Percentiles rank a stretch among this genome's conserved stretches.
These are phyloP conservation scores for Neodiprion virginianus DNA, from an alignment of 1,140 invertebrate species.

Conservation along the genomic window DNA sequence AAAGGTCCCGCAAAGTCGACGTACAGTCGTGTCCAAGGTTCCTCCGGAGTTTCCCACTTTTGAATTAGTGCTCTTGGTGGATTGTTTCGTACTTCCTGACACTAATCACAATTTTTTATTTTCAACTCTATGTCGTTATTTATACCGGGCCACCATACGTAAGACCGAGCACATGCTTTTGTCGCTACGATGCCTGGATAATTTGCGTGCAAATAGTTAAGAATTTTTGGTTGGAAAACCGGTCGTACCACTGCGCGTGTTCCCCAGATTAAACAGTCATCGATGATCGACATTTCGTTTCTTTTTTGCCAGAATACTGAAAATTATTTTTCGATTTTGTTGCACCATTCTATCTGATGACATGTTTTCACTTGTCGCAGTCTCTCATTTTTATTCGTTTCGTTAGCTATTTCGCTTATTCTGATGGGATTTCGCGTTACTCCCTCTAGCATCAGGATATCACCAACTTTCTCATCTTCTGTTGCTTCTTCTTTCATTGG, in stretches of 20 bases:
- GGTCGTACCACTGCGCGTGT: conserved; percentile 48
- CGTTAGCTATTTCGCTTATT: conserved; percentile 9
- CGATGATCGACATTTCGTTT: conserved; percentile 20
- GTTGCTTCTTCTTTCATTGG: conserved; percentile 19
- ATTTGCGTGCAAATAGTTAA: conserved; percentile 46
- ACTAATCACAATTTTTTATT: conserved; percentile 32
- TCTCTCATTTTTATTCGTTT: conserved; percentile 10
- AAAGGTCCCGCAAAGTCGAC: conserved; percentile 61
- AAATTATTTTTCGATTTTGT: conserved; percentile 8
- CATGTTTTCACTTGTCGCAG: conserved; percentile 18
- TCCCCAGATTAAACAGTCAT: conserved; percentile 33
- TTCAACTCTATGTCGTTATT: conserved; percentile 50
- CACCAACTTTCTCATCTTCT: conserved; percentile 11
- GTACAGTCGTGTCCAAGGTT: conserved; percentile 58
- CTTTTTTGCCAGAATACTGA: conserved; percentile 7
- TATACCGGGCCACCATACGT: conserved; percentile 30
- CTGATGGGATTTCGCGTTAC: conserved; percentile 12
- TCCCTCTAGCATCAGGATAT: conserved; percentile 21
- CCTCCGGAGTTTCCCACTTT: conserved; percentile 44
- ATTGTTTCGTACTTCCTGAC: conserved; percentile 36
- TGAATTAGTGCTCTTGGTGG: conserved; percentile 31
- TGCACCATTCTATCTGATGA: conserved; percentile 10
- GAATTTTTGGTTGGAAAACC: conserved; percentile 32
- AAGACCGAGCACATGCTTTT: conserved; percentile 49
- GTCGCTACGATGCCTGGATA: conserved; percentile 56